phyloP scores from a whole-genome alignment of 2,888 invertebrate genomes.

The Boloria selene region DNA sequence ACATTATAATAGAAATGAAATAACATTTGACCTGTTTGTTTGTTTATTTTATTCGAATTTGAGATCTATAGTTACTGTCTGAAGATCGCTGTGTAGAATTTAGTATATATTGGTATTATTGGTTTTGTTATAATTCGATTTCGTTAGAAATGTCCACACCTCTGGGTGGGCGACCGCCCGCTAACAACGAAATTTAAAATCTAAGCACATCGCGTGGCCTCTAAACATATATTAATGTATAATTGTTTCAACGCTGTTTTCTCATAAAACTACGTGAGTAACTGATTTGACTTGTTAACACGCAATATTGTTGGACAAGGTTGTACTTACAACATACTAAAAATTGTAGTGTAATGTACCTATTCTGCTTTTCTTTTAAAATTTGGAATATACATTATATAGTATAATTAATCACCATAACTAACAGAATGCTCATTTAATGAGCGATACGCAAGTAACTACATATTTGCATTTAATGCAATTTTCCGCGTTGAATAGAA shows the following conservation, averaged over 20 bases:
- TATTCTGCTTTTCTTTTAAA: not conserved
- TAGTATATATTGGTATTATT: not conserved
- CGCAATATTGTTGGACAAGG: conserved; percentile 34
- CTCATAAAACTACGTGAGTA: conserved; percentile 61
- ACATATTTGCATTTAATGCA: too few relatives aligned
- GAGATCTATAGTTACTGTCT: conserved; percentile 18
- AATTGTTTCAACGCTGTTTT: conserved; percentile 70
- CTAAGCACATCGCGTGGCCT: conserved; percentile 67
- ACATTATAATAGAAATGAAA: conserved; percentile 21
- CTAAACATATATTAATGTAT: conserved; percentile 72
- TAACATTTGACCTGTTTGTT: conserved; percentile 11
- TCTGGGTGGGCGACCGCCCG: conserved; percentile 78
- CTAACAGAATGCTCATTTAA: too few relatives aligned
- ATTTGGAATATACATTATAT: not conserved
- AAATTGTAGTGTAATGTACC: not conserved
- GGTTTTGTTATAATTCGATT: conserved; percentile 70
- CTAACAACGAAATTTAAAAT: conserved; percentile 66
- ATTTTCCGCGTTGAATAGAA: too few relatives aligned
- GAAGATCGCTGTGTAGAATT: conserved; percentile 8
- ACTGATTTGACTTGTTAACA: conserved; percentile 53
- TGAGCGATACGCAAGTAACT: too few relatives aligned
- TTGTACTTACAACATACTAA: conserved; percentile 6
- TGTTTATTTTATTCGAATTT: conserved; percentile 15
- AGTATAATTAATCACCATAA: too few relatives aligned
- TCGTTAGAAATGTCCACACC: conserved; percentile 70